These are phyloP conservation scores for Sinocyclocheilus rhinocerous DNA, from an alignment of 2,113 vertebrate genomes.

Conservation along the genomic window DNA sequence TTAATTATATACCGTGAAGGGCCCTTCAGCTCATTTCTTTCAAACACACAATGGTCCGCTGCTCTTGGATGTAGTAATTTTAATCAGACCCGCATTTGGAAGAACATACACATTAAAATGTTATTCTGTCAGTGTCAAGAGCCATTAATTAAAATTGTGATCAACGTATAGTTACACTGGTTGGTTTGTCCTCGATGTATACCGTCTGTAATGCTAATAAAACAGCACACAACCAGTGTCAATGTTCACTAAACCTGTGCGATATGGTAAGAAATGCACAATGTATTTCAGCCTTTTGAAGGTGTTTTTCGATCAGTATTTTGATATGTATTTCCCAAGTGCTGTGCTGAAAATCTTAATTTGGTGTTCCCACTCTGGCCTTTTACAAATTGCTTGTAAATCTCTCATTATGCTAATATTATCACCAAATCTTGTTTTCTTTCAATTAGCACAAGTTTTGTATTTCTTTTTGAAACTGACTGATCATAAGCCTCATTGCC, in stretches of 20 bases:
- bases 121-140: constrained; percentile 20
- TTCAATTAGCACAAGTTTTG: too few species aligned
- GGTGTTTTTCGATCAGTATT: neutral
- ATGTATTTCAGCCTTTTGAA: neutral
- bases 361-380: too few species aligned
- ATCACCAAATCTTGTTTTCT: too few species aligned
- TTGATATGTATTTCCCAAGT: too few species aligned
- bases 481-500: too few species aligned
- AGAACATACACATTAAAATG: constrained; percentile 13
- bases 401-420: too few species aligned
- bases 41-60: constrained; percentile 3
- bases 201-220: neutral
- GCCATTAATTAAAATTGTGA: constrained; percentile 14
- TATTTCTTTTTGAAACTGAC: too few species aligned
- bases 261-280: neutral
- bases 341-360: too few species aligned
- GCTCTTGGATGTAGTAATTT: constrained; percentile 27
- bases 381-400: too few species aligned
- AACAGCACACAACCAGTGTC: neutral
- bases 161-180: neutral
- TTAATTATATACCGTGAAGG: constrained; percentile 30
- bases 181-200: neutral
- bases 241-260: neutral
- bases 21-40: constrained; percentile 36
- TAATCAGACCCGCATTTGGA: constrained; percentile 28